Evolutionary conservation across 2,797 vertebrate genomes (phyloP).

Genomic region (Sandelia bainsii): DNA sequence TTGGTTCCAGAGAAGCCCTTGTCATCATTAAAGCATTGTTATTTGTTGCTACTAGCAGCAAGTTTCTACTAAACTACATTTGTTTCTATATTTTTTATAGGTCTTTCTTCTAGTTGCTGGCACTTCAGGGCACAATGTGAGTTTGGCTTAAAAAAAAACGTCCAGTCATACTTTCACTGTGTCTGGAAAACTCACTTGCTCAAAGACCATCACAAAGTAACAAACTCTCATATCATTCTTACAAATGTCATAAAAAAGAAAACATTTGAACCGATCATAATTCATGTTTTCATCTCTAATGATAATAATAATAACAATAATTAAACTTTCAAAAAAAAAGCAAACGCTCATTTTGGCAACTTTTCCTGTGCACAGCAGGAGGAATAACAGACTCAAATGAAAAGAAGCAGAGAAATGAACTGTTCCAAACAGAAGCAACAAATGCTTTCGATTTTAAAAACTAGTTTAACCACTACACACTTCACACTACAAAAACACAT

Average conservation of each 20-base stretch:
- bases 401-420: slow-evolving; percentile 58
- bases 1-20: slow-evolving; percentile 62
- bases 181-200: slow-evolving; percentile 47
- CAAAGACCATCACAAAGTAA: slow-evolving; percentile 50
- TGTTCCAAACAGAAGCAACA: slow-evolving; percentile 71
- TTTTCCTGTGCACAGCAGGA: slow-evolving; percentile 63
- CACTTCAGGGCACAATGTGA: slow-evolving; percentile 42
- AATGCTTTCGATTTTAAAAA: slow-evolving; percentile 50
- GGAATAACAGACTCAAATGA: slow-evolving; percentile 55
- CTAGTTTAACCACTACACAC: slow-evolving; percentile 68
- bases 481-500: slow-evolving; percentile 69
- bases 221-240: slow-evolving; percentile 62
- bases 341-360: slow-evolving; percentile 71
- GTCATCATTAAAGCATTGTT: slow-evolving; percentile 76
- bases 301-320: slow-evolving; percentile 57
- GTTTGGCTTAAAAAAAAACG: slow-evolving; percentile 24
- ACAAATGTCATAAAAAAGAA: slow-evolving; percentile 51
- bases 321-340: slow-evolving; percentile 57
- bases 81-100: slow-evolving; percentile 51
- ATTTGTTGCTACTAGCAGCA: slow-evolving; percentile 75
- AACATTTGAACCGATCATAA: slow-evolving; percentile 46
- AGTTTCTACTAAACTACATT: slow-evolving; percentile 71
- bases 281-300: slow-evolving; percentile 50
- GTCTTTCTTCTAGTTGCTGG: slow-evolving; percentile 51
- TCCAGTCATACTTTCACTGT: slow-evolving; percentile 9